phyloP scores from a whole-genome alignment of 2,888 invertebrate genomes.

The Andrena camellia region DNA sequence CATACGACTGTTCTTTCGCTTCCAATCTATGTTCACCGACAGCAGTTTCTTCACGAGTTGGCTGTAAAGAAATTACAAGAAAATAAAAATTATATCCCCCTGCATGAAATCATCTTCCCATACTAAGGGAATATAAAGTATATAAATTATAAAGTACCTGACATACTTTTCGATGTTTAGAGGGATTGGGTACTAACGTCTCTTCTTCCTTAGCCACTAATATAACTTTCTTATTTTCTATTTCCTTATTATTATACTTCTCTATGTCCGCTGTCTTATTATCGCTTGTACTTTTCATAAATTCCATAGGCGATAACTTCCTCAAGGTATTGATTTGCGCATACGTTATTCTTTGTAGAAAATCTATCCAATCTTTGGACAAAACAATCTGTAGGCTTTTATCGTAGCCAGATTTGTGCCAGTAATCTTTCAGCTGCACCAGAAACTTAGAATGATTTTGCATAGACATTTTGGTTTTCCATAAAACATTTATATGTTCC shows the following conservation, averaged over 20 bases:
- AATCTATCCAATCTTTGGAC: slow-evolving; percentile 86
- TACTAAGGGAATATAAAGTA: neutral
- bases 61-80: slow-evolving; percentile 29
- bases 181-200: neutral
- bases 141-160: slow-evolving; percentile 23
- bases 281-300: slow-evolving; percentile 10
- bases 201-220: slow-evolving; percentile 29
- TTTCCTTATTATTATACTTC: slow-evolving; percentile 41
- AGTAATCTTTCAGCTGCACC: slow-evolving; percentile 85
- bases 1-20: slow-evolving; percentile 73
- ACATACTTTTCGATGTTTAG: slow-evolving; percentile 2
- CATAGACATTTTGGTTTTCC: slow-evolving; percentile 81
- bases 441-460: slow-evolving; percentile 86
- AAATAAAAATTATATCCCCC: neutral
- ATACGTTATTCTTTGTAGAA: slow-evolving; percentile 85
- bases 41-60: slow-evolving; percentile 17
- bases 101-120: neutral
- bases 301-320: slow-evolving; percentile 54
- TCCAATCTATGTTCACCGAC: slow-evolving; percentile 36
- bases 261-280: slow-evolving; percentile 33
- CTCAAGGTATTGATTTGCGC: slow-evolving; percentile 78
- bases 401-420: slow-evolving; percentile 85
- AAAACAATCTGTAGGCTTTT: slow-evolving; percentile 85
- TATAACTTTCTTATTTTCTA: slow-evolving; percentile 49
- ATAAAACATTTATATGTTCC: slow-evolving; percentile 64